Evolutionary conservation across 1,140 invertebrate genomes (phyloP).

Genomic region (Saccostrea echinata): DNA sequence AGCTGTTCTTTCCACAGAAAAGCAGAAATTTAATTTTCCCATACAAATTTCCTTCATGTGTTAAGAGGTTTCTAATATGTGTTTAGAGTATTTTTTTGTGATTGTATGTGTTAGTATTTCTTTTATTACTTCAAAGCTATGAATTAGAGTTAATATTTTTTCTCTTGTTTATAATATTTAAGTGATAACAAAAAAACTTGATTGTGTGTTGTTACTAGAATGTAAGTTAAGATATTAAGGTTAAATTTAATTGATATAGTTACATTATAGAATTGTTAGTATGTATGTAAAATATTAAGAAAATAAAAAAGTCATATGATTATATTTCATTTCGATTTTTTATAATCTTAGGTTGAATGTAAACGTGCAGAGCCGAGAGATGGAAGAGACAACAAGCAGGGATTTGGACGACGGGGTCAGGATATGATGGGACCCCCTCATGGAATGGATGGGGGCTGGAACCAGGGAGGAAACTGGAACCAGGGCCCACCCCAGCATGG

Average conservation of each 20-base stretch:
- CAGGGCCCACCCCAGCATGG: constrained; percentile 32
- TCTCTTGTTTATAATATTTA: too few species aligned
- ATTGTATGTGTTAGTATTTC: neutral
- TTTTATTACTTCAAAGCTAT: too few species aligned
- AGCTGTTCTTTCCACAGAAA: neutral
- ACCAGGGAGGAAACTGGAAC: constrained; percentile 40
- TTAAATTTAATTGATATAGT: neutral
- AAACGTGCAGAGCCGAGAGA: constrained; percentile 55
- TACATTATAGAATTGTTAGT: neutral
- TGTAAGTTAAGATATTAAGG: neutral
- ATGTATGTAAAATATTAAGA: neutral
- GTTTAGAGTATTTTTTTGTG: neutral
- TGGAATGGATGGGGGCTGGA: constrained; percentile 50
- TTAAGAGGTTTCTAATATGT: too few species aligned
- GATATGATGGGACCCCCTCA: constrained; percentile 5
- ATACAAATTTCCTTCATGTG: neutral
- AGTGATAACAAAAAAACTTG: neutral
- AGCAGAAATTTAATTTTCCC: neutral
- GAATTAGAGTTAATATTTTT: too few species aligned
- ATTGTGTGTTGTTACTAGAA: neutral
- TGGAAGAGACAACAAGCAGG: constrained; percentile 18
- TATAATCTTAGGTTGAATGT: constrained; percentile 43
- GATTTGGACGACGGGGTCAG: constrained; percentile 26
- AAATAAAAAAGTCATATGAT: too few species aligned
- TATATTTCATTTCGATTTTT: constrained; percentile 17